Percentiles rank a stretch among this genome's conserved stretches.
These are phyloP conservation scores for Eutrigla gurnardus DNA, from an alignment of 2,797 vertebrate genomes.

Conservation along the genomic window DNA sequence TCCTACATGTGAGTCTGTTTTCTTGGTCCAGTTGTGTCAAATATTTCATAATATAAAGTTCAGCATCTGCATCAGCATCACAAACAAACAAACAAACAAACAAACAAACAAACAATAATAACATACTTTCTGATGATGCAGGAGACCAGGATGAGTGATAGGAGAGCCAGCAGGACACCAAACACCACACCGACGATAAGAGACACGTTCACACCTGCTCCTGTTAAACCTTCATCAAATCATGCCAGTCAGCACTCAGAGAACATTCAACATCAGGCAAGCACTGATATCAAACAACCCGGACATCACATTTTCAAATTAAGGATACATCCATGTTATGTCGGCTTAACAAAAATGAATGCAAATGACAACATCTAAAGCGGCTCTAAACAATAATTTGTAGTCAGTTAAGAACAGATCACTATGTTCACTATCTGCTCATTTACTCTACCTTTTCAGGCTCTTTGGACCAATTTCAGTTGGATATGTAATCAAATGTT, in stretches of 20 bases:
- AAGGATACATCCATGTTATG: not conserved
- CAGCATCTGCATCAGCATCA: too few species aligned
- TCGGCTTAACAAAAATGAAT: too few species aligned
- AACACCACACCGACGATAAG: not conserved
- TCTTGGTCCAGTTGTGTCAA: too few species aligned
- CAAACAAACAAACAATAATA: not conserved
- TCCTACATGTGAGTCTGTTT: too few species aligned
- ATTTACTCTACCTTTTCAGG: not conserved
- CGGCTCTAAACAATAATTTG: too few species aligned
- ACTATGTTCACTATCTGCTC: not conserved
- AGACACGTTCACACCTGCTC: fast-evolving
- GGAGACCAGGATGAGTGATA: not conserved
- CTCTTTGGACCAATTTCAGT: too few species aligned
- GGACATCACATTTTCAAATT: not conserved
- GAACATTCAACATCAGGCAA: not conserved
- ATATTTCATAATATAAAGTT: too few species aligned
- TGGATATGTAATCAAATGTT: not conserved
- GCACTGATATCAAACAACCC: too few species aligned
- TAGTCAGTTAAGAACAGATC: too few species aligned
- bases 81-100: too few species aligned
- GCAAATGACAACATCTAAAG: too few species aligned
- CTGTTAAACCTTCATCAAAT: not conserved
- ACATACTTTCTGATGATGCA: conserved; percentile 44
- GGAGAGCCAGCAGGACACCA: conserved; percentile 21
- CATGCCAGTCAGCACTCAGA: not conserved